Percentiles rank a stretch among this genome's conserved stretches.
These are phyloP conservation scores for Venustaconcha ellipsiformis DNA, from an alignment of 1,140 invertebrate genomes.

Conservation along the genomic window DNA sequence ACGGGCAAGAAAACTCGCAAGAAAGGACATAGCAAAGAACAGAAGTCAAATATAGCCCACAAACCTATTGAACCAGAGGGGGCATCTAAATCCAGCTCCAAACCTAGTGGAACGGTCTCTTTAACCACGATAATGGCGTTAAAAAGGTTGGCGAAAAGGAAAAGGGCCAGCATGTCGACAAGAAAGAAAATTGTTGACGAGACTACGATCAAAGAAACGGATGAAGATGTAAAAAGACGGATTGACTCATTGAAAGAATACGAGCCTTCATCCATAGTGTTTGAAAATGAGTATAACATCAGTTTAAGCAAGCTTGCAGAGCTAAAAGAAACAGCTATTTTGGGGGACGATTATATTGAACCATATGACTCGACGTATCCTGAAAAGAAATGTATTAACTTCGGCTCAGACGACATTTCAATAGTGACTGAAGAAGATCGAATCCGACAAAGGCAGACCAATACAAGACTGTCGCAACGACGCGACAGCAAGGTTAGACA, in stretches of 20 bases:
- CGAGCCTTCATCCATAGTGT: slow-evolving; percentile 22
- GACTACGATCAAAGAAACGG: neutral
- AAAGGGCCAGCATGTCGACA: neutral
- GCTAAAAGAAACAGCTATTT: slow-evolving; percentile 25
- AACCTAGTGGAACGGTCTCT: neutral
- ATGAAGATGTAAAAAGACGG: slow-evolving; percentile 1
- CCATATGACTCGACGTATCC: slow-evolving; percentile 24
- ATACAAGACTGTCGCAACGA: slow-evolving; percentile 25
- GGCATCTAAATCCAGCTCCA: too few species aligned
- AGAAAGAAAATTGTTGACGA: neutral
- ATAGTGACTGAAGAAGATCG: slow-evolving; percentile 25
- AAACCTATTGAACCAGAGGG: too few species aligned
- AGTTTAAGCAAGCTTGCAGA: slow-evolving; percentile 29
- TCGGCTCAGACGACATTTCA: slow-evolving; percentile 31
- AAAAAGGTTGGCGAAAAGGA: neutral
- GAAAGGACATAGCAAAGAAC: too few species aligned
- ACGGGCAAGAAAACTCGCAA: too few species aligned
- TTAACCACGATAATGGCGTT: neutral
- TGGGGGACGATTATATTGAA: slow-evolving; percentile 23
- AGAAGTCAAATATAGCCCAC: too few species aligned
- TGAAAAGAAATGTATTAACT: slow-evolving; percentile 27
- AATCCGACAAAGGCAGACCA: slow-evolving; percentile 20
- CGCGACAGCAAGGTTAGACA: slow-evolving; percentile 45
- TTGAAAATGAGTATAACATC: slow-evolving; percentile 45
- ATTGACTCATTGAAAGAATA: slow-evolving; percentile 18